Evolutionary conservation across 2,888 invertebrate genomes (phyloP), one percentile per base, ranked within the genome.

Genomic region (Physocephala rufipes): DNA sequence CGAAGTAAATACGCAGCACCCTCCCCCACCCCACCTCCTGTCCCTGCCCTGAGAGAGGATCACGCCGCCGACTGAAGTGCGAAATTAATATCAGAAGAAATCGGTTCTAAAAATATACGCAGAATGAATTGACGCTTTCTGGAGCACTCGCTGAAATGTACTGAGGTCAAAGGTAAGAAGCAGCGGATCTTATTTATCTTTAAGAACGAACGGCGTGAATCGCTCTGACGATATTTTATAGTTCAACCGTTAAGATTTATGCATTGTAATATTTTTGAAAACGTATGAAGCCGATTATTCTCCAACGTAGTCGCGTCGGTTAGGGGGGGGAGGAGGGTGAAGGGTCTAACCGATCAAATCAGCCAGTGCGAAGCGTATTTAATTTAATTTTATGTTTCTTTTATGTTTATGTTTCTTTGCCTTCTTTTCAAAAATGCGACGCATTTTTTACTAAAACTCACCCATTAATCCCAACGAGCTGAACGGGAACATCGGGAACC

Each of bases 381-480:
- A 36, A 36, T 36, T 36, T 7, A 36, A 36, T 36, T 36, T 36
- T 36, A n/a, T n/a, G n/a, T n/a, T n/a, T n/a, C n/a, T n/a, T n/a
- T n/a, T n/a, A n/a, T n/a, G n/a, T n/a, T n/a, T n/a, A n/a, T n/a
- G n/a, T n/a, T n/a, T n/a, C n/a, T n/a, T n/a, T n/a, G n/a, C n/a
- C 36, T 36, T 26, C 2, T 1, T 26, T 58, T 2, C 15, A 2
- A 28, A 15, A 3, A 28, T 28, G 2, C 58, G 26, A n/a, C 26
- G 24, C 15, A 58, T 49, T n/a, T 49, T 65, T 2, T 12, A 24
- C 47, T 26, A 13, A 21, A 51, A 80, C 85, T 85, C 70, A 86
- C 86, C 86, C 86, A 93, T 93, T 84, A 94, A 90, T 87, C 94
- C 92, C 82, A 95, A 90, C 79, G 94, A 93, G 88, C 93, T 94